Evolutionary conservation across 2,797 vertebrate genomes (phyloP).

Genomic region (Remorina albescens): DNA sequence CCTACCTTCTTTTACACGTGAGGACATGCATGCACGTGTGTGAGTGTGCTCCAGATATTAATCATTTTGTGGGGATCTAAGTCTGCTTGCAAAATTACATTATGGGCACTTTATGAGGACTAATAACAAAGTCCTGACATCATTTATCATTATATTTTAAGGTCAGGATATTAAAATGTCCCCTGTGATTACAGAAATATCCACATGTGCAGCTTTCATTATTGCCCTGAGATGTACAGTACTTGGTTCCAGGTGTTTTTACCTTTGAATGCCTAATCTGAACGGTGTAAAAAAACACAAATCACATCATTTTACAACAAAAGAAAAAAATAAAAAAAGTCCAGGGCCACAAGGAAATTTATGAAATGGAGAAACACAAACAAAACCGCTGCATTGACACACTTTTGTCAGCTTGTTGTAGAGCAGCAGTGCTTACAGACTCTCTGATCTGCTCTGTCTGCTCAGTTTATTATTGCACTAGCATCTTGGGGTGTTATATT

Average conservation of each 20-base stretch:
- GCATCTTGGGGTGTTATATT: background rate
- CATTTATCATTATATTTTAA: too few relatives aligned
- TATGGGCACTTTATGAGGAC: too few relatives aligned
- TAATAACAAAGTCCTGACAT: too few relatives aligned
- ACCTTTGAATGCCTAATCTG: background rate
- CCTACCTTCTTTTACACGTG: background rate
- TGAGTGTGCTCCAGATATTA: background rate
- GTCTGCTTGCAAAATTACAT: too few relatives aligned
- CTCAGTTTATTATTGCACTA: background rate
- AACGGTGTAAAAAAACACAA: background rate
- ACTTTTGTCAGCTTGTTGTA: background rate
- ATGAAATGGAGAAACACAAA: background rate
- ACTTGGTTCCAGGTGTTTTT: background rate
- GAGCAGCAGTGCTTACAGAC: background rate
- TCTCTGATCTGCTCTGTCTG: background rate
- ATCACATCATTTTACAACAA: background rate
- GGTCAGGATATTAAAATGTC: too few relatives aligned
- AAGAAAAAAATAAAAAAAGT: background rate
- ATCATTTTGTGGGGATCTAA: too few relatives aligned
- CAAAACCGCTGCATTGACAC: background rate
- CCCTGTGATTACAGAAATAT: too few relatives aligned
- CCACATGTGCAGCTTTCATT: background rate
- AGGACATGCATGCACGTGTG: background rate
- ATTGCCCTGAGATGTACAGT: slow-evolving; percentile 12
- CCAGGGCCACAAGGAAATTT: background rate